Percentiles rank a stretch among this genome's conserved stretches.
phyloP scores from a whole-genome alignment of 2,113 vertebrate species.

The Tragelaphus scriptus region DNA sequence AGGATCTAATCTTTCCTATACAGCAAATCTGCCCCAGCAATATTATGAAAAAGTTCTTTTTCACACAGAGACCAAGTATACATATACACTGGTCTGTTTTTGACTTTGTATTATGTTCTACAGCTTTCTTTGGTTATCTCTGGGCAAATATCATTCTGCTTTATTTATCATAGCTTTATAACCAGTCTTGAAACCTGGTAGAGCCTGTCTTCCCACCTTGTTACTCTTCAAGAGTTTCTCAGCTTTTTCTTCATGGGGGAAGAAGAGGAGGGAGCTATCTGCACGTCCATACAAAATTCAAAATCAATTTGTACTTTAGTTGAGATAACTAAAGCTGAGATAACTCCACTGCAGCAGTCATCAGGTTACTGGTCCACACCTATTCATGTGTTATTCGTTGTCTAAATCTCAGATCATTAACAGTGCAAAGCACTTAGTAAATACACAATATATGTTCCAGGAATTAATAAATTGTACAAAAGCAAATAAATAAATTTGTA shows the following conservation, averaged over 20 bases:
- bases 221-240: neutral
- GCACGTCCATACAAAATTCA: neutral
- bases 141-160: neutral
- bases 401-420: neutral
- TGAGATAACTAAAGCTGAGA: rapidly evolving
- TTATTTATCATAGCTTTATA: neutral
- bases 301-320: neutral
- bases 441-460: neutral
- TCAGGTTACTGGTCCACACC: neutral
- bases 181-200: neutral
- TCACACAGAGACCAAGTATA: neutral
- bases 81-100: neutral
- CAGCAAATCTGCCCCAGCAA: neutral
- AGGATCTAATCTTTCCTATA: neutral
- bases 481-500: neutral
- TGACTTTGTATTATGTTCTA: neutral
- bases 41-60: neutral
- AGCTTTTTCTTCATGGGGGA: neutral
- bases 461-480: neutral
- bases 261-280: neutral
- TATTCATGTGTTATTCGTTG: neutral
- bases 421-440: neutral
- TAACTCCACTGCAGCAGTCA: neutral
- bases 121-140: neutral
- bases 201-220: neutral